Conservation (phyloP, 2,797 vertebrate genomes). For the Crocidura indochinensis region DNA sequence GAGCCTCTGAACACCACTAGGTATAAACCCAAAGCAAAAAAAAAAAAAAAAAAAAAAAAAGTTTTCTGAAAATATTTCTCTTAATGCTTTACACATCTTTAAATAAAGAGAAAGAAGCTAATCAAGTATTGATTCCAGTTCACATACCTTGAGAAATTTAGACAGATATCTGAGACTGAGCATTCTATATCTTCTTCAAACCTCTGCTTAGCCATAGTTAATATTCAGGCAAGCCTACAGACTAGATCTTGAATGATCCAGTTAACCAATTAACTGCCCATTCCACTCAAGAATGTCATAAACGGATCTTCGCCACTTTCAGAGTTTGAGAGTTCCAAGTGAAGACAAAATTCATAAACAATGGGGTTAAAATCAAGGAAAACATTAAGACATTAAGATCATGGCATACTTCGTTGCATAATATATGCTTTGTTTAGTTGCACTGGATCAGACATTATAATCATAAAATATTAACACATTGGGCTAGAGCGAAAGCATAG, state of each 20-base stretch:
- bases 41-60: no score
- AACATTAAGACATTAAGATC: constrained; percentile 13
- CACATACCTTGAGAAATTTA: constrained; percentile 9
- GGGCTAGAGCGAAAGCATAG: no score
- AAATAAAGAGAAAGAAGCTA: background rate
- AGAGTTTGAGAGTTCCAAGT: constrained; percentile 29
- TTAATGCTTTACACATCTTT: constrained; percentile 61
- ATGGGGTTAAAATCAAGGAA: constrained; percentile 28
- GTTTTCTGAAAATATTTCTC: constrained; percentile 42
- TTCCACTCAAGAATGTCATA: background rate
- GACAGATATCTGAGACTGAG: constrained; percentile 25
- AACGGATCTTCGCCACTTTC: background rate
- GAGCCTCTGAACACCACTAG: no score
- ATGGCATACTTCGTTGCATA: constrained; percentile 13
- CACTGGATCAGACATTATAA: constrained; percentile 21
- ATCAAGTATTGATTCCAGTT: constrained; percentile 12
- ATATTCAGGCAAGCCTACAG: constrained; percentile 47
- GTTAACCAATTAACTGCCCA: constrained; percentile 41
- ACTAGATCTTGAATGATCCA: constrained; percentile 19
- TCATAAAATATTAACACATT: constrained; percentile 37
- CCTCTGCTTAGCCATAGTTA: constrained; percentile 23
- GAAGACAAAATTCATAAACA: constrained; percentile 36
- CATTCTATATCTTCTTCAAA: constrained; percentile 30
- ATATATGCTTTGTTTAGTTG: constrained; percentile 2
- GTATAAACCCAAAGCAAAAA: no score